A percentile compares a stretch with the other conserved stretches of the same genome.
Conservation (phyloP, 2,113 vertebrate species). For the Eulacestoma nigropectus region DNA sequence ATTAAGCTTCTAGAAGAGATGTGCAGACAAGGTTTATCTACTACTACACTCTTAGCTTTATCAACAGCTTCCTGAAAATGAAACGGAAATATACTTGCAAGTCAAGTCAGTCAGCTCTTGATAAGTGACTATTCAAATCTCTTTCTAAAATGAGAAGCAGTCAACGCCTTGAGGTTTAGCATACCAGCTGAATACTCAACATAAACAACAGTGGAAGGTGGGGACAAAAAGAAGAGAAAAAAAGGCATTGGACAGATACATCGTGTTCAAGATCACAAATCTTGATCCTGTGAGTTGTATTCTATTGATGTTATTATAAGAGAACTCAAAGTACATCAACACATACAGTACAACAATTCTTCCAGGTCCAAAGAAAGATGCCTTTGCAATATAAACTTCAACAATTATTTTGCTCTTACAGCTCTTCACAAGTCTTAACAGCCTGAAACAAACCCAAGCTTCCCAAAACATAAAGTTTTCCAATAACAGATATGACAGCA, state of each 20-base stretch:
- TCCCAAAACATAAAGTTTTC: neutral
- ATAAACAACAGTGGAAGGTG: neutral
- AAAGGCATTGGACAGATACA: neutral
- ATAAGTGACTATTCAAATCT: constrained; percentile 28
- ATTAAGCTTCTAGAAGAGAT: neutral
- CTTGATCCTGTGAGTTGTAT: neutral
- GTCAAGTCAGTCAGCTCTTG: constrained; percentile 20
- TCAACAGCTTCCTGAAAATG: constrained; percentile 40
- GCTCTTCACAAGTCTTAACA: neutral
- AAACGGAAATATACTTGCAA: constrained; percentile 45
- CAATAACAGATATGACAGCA: neutral
- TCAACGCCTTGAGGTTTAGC: neutral
- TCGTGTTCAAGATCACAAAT: neutral
- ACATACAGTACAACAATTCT: neutral
- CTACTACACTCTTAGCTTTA: neutral
- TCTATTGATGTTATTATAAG: neutral
- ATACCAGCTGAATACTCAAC: neutral
- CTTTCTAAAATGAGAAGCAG: constrained; percentile 34
- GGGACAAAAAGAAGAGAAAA: neutral
- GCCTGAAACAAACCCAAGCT: neutral
- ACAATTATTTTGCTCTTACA: neutral
- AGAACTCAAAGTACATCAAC: neutral
- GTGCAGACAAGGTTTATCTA: constrained; percentile 25
- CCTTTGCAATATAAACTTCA: neutral
- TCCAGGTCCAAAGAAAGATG: neutral